Evolutionary conservation across 2,888 invertebrate genomes (phyloP).

Genomic region (Mythimna albipuncta): DNA sequence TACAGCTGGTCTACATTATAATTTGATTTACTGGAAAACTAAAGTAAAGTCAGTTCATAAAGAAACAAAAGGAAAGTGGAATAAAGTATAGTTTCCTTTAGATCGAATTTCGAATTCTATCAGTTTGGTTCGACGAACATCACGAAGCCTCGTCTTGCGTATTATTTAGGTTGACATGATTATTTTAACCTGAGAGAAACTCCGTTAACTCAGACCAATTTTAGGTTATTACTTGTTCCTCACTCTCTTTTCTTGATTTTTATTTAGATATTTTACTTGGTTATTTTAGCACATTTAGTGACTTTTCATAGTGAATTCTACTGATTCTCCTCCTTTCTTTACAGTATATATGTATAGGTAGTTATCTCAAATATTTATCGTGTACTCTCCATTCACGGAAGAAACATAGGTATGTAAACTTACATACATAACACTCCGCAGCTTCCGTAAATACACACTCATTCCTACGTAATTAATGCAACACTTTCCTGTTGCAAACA

Average conservation of each 20-base stretch:
- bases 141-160: conserved; percentile 3
- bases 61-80: neutral
- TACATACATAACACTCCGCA: conserved; percentile 11
- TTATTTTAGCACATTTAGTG: neutral
- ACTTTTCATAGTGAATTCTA: neutral
- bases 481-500: conserved; percentile 38
- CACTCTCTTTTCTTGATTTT: neutral
- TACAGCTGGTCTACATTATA: neutral
- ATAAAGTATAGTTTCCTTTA: conserved; percentile 1
- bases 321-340: neutral
- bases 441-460: conserved; percentile 49
- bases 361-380: conserved; percentile 9
- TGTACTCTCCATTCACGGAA: conserved; percentile 24
- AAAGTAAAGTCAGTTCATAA: neutral
- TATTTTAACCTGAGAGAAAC: conserved; percentile 18
- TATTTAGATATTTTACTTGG: neutral
- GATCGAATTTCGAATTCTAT: neutral
- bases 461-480: conserved; percentile 31
- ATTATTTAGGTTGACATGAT: conserved; percentile 37
- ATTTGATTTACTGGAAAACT: neutral
- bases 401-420: conserved; percentile 8
- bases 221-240: conserved; percentile 4
- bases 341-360: neutral
- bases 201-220: conserved; percentile 6
- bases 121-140: conserved; percentile 9